These are phyloP conservation scores for Caenorhabditis macrosperma DNA, from an alignment of 2,888 invertebrate genomes.

Conservation along the genomic window DNA sequence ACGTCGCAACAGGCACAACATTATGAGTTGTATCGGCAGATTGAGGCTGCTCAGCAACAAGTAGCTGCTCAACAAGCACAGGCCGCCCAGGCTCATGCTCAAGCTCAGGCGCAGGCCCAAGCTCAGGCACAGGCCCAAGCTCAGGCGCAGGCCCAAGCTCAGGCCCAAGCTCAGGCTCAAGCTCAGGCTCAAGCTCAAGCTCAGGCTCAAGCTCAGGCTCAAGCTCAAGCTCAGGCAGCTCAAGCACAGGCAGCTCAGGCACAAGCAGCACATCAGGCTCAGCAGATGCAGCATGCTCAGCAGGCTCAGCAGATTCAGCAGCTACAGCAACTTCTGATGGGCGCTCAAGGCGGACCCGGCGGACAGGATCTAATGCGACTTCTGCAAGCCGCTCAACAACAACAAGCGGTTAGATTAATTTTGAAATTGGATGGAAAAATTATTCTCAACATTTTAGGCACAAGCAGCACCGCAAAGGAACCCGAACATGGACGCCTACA, in stretches of 20 bases:
- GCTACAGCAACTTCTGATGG: conserved; percentile 20
- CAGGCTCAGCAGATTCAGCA: too few species aligned
- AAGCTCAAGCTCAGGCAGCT: conserved; percentile 31
- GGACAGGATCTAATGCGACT: conserved; percentile 6
- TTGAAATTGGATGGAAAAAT: background rate
- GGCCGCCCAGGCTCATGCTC: background rate
- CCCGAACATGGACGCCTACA: background rate
- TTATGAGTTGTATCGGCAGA: background rate
- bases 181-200: conserved; percentile 16
- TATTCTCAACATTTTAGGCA: background rate
- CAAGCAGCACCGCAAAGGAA: background rate
- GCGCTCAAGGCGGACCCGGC: background rate
- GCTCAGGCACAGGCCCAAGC: conserved; percentile 5
- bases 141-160: conserved; percentile 14
- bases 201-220: conserved; percentile 15
- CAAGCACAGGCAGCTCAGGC: too few species aligned
- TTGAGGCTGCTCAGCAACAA: conserved; percentile 2
- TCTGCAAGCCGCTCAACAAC: conserved; percentile 4
- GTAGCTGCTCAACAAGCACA: background rate
- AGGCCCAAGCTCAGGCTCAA: conserved; percentile 17
- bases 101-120: background rate
- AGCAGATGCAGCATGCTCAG: too few species aligned
- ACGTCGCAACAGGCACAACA: background rate
- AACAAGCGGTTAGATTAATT: too few species aligned
- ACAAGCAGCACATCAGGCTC: too few species aligned